These are phyloP conservation scores for Pseudomugil gertrudae DNA, from an alignment of 2,797 vertebrate species.

Conservation along the genomic window DNA sequence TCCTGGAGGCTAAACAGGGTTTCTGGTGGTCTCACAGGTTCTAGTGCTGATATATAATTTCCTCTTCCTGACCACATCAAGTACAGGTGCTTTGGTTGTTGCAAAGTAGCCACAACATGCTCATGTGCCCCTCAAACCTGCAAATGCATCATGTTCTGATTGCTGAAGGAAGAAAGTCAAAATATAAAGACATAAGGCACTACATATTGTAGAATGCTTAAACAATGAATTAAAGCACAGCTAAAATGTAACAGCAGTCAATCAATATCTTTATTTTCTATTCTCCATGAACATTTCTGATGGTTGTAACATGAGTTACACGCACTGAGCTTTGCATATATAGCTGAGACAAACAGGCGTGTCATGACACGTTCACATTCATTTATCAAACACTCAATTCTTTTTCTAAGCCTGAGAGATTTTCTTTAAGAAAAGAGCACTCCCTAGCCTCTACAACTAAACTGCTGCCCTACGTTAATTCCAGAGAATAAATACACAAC, in stretches of 20 bases:
- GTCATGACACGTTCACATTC: constrained; percentile 13
- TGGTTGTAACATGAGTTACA: constrained; percentile 18
- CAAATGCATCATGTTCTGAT: neutral
- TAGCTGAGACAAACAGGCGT: constrained; percentile 42
- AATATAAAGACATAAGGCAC: neutral
- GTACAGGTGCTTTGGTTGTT: neutral
- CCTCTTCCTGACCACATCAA: neutral
- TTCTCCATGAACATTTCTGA: neutral
- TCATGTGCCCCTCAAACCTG: neutral
- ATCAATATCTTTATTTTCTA: constrained; percentile 29
- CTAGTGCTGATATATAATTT: neutral
- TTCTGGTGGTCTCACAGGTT: neutral
- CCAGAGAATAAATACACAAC: neutral
- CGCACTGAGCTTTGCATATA: constrained; percentile 31
- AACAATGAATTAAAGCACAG: neutral
- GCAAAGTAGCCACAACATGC: neutral
- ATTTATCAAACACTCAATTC: neutral
- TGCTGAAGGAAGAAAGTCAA: neutral
- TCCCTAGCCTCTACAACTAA: neutral
- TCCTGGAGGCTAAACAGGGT: too few species aligned
- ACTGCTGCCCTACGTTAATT: neutral
- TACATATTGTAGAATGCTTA: neutral
- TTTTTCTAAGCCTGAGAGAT: neutral
- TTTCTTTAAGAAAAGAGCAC: neutral
- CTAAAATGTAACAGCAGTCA: constrained; percentile 15